Conservation (phyloP, 2,113 vertebrate genomes). For the Melanerpes aurifrons region DNA sequence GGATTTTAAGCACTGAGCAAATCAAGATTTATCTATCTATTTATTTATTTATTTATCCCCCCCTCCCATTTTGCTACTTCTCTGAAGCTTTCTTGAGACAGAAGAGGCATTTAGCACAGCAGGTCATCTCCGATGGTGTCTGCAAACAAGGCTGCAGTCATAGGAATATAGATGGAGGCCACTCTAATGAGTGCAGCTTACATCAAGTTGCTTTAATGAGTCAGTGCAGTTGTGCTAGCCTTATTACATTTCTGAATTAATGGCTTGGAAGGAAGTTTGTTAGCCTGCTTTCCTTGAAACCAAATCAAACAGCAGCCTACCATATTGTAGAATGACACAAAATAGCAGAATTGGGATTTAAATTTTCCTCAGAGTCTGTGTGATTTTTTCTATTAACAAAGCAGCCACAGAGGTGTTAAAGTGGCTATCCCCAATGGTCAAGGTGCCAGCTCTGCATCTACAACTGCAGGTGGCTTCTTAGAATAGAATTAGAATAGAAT, state of each 20-base stretch:
- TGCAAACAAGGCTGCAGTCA: neutral
- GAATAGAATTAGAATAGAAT: no score
- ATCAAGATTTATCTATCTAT: neutral
- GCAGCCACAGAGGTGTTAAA: neutral
- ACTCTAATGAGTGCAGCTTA: slow-evolving; percentile 23
- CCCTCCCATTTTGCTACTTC: neutral
- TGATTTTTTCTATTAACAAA: neutral
- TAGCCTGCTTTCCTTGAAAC: slow-evolving; percentile 21
- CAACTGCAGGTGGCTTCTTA: neutral
- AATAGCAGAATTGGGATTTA: neutral
- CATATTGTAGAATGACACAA: neutral
- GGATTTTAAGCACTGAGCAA: neutral
- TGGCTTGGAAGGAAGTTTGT: slow-evolving; percentile 45
- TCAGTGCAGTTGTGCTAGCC: slow-evolving; percentile 2
- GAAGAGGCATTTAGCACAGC: slow-evolving; percentile 24
- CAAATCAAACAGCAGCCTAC: slow-evolving; percentile 3
- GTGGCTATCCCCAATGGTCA: neutral
- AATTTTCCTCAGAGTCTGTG: neutral
- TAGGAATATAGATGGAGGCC: neutral
- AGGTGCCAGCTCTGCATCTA: neutral
- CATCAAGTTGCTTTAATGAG: slow-evolving; percentile 49
- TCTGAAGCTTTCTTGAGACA: neutral
- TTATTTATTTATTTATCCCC: no score
- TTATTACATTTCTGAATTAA: slow-evolving; percentile 38
- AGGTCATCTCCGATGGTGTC: slow-evolving; percentile 1